Conservation (phyloP, 2,113 vertebrate species). For the Notarius quadriscutis region DNA sequence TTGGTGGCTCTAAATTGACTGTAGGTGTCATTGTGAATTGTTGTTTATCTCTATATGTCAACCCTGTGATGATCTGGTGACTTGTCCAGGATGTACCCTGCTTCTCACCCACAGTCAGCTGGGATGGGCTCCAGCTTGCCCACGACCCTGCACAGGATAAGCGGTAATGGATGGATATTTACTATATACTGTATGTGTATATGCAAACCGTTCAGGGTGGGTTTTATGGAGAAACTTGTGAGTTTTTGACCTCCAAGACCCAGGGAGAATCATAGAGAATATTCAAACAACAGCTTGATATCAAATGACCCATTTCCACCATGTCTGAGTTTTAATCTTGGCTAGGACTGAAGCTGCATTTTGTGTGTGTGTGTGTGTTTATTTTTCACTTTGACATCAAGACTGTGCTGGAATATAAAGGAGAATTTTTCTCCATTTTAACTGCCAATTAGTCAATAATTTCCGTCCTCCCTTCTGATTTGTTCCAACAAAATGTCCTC, state of each 20-base stretch:
- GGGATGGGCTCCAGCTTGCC: too few species aligned
- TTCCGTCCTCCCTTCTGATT: conserved; percentile 62
- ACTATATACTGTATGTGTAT: neutral
- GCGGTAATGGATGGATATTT: neutral
- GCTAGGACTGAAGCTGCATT: conserved; percentile 52
- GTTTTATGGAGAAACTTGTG: neutral
- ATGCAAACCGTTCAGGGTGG: neutral
- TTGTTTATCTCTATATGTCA: too few species aligned
- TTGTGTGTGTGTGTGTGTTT: conserved; percentile 62
- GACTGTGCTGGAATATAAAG: conserved; percentile 63
- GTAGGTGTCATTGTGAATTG: too few species aligned
- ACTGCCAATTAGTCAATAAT: conserved; percentile 81
- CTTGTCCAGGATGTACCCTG: too few species aligned
- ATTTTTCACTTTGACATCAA: conserved; percentile 70
- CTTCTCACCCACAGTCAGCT: too few species aligned
- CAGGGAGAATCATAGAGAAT: conserved; percentile 74
- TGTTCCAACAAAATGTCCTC: conserved; percentile 26
- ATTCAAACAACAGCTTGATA: conserved; percentile 90
- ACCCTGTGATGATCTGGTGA: too few species aligned
- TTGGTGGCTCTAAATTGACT: too few species aligned
- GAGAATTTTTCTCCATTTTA: conserved; percentile 72
- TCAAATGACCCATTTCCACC: conserved; percentile 84
- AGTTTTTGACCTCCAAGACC: conserved; percentile 59
- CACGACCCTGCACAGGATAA: too few species aligned
- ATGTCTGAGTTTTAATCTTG: conserved; percentile 78